Evolutionary conservation across 2,113 vertebrate species (phyloP).

Genomic region (Raphicerus campestris): DNA sequence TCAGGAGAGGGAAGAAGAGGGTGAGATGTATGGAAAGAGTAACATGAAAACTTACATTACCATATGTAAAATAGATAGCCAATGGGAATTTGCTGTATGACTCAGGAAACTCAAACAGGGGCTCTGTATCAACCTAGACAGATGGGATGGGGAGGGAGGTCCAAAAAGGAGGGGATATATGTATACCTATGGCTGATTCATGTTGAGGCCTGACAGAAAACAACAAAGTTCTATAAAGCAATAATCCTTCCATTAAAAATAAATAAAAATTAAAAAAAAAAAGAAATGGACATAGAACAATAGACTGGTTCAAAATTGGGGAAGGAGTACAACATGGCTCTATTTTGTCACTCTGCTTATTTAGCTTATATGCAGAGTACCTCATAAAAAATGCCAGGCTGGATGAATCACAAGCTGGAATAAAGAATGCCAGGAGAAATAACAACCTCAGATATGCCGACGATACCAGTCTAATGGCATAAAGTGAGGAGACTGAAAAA

Average conservation of each 20-base stretch:
- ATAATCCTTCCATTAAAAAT: neutral
- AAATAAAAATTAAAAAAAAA: neutral
- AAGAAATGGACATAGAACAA: neutral
- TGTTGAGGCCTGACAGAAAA: neutral
- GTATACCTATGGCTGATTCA: neutral
- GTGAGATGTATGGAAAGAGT: neutral
- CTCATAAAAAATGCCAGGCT: neutral
- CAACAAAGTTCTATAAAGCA: neutral
- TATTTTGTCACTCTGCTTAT: neutral
- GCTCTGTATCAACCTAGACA: neutral
- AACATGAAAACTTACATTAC: neutral
- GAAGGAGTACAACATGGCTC: neutral
- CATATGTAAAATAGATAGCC: neutral
- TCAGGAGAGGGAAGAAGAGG: neutral
- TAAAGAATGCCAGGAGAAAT: neutral
- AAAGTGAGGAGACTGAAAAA: neutral
- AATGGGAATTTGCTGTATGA: neutral
- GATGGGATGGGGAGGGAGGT: neutral
- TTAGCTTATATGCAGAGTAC: neutral
- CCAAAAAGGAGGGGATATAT: neutral
- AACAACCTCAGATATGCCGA: neutral
- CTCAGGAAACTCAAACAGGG: neutral
- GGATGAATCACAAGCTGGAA: neutral
- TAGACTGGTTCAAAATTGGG: neutral
- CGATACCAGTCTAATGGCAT: neutral